A percentile compares a stretch with the other conserved stretches of the same genome.
phyloP scores from a whole-genome alignment of 2,888 invertebrate species.

The Drosophila infuscata region DNA sequence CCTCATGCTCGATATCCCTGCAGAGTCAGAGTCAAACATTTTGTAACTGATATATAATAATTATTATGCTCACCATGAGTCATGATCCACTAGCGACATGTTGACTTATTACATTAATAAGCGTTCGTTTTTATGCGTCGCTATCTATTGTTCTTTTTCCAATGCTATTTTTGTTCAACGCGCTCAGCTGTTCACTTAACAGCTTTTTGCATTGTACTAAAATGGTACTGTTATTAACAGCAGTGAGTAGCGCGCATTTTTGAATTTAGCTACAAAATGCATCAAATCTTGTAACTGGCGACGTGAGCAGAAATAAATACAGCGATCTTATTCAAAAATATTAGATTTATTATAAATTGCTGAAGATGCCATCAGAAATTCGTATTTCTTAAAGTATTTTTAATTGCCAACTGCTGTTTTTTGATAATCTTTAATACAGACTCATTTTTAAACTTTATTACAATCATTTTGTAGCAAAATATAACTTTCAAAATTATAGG shows the following conservation, averaged over 20 bases:
- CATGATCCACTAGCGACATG: constrained; percentile 85
- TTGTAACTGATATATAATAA: not conserved
- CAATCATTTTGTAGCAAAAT: not conserved
- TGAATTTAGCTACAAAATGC: not conserved
- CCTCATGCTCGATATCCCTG: constrained; percentile 89
- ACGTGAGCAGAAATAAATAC: too few relatives aligned
- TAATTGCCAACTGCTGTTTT: not conserved
- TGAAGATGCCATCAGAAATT: not conserved
- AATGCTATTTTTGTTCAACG: constrained; percentile 13
- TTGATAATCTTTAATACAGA: not conserved
- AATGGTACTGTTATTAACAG: not conserved
- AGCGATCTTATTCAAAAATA: too few relatives aligned
- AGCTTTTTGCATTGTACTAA: not conserved
- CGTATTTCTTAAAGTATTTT: not conserved
- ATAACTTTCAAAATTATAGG: not conserved
- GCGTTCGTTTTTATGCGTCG: constrained; percentile 35
- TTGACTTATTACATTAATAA: constrained; percentile 38
- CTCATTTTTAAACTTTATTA: not conserved
- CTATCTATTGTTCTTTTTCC: constrained; percentile 3
- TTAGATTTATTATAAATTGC: not conserved
- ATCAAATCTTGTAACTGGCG: too few relatives aligned
- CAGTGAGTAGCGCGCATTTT: not conserved
- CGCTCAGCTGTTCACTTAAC: constrained; percentile 41
- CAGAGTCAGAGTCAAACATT: not conserved
- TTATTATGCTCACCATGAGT: constrained; percentile 80